These are phyloP conservation scores for Tethya wilhelma DNA, from an alignment of 37 sponge, comb jelly and placozoan species.

Conservation along the genomic window DNA sequence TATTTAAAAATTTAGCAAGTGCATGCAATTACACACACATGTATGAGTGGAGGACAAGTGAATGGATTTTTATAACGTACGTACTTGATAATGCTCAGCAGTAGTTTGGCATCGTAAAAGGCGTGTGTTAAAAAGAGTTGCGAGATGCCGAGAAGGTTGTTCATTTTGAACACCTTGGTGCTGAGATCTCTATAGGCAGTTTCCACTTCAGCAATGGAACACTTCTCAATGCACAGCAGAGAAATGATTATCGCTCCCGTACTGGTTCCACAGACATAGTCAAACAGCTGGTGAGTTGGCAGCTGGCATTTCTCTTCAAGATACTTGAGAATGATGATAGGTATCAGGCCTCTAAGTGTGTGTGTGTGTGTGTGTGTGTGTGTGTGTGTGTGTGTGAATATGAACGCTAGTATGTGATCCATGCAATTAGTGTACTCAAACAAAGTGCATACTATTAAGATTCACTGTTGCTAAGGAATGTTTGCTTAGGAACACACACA, in stretches of 20 bases:
- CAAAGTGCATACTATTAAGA: too few relatives aligned
- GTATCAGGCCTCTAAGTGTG: slow-evolving; percentile 81
- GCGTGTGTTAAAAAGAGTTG: slow-evolving; percentile 79
- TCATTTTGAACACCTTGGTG: slow-evolving; percentile 65
- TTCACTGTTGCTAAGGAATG: too few relatives aligned
- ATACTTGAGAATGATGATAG: slow-evolving; percentile 60
- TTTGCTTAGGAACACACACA: neutral
- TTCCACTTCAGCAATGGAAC: slow-evolving; percentile 12
- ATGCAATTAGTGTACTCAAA: too few relatives aligned
- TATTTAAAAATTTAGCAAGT: too few relatives aligned
- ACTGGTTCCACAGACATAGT: slow-evolving; percentile 83
- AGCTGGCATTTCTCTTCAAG: slow-evolving; percentile 55
- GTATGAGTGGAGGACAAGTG: too few relatives aligned
- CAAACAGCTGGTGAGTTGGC: slow-evolving; percentile 65
- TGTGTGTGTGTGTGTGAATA: too few relatives aligned
- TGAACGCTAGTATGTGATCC: too few relatives aligned
- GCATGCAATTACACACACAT: too few relatives aligned
- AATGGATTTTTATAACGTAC: too few relatives aligned
- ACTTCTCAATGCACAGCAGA: slow-evolving; percentile 47
- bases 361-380: neutral
- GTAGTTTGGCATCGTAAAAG: slow-evolving; percentile 67
- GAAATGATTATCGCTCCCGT: slow-evolving; percentile 62
- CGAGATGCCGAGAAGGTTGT: slow-evolving; percentile 69
- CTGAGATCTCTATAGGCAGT: slow-evolving; percentile 44
- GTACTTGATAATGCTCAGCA: slow-evolving; percentile 62